Percentiles rank a stretch among this genome's conserved stretches.
These are phyloP conservation scores for Caenorhabditis macrosperma DNA, from an alignment of 2,888 invertebrate species.

Conservation along the genomic window DNA sequence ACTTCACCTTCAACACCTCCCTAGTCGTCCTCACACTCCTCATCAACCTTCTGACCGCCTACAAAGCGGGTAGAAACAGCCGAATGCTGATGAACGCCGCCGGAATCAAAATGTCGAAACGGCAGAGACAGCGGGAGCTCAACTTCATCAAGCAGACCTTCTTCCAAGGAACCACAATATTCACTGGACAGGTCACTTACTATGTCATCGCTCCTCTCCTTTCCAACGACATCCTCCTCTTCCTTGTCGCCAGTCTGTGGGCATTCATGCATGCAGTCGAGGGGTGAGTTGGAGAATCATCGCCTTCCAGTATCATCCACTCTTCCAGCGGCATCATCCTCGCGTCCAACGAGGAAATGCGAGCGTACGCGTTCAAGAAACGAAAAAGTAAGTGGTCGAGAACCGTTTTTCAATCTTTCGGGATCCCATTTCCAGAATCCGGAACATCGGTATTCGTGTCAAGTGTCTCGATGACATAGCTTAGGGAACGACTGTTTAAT, in stretches of 20 bases:
- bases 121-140: conserved; percentile 25
- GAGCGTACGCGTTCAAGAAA: conserved; percentile 4
- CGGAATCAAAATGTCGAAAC: conserved; percentile 36
- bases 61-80: conserved; percentile 32
- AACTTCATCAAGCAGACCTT: conserved; percentile 34
- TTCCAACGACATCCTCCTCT: conserved; percentile 10
- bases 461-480: not conserved
- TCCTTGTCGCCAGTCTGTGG: conserved; percentile 23
- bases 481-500: no score
- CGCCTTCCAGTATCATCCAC: not conserved
- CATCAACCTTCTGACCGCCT: conserved; percentile 24
- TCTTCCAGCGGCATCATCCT: conserved; percentile 24
- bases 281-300: conserved; percentile 8
- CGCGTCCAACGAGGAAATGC: conserved; percentile 25
- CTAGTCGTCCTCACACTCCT: conserved; percentile 22
- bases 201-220: conserved; percentile 25
- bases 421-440: not conserved
- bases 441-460: not conserved
- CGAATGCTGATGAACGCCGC: conserved; percentile 39
- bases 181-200: conserved; percentile 31
- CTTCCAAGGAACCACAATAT: conserved; percentile 32
- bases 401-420: not conserved
- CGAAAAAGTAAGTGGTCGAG: not conserved
- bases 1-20: conserved; percentile 33
- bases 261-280: conserved; percentile 39